Evolutionary conservation across 1,140 invertebrate genomes (phyloP), one percentile per base, ranked within the genome.

Genomic region (Drosophila ogumai): DNA sequence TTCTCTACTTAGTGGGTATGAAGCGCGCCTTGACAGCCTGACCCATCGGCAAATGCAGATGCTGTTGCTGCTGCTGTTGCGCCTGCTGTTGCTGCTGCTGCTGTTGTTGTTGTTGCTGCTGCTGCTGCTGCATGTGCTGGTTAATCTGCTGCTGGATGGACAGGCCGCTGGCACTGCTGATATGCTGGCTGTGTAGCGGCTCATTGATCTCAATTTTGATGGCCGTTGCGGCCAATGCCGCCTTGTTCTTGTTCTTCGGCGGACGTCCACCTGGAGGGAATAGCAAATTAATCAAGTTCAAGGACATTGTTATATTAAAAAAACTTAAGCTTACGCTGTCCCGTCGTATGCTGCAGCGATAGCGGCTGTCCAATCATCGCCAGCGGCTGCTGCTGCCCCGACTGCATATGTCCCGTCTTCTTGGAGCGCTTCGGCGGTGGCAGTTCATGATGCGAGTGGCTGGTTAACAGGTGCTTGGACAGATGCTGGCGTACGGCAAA

Each of bases 401-500:
- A 71, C 63, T 92, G 88, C 50, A 90, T 31, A 32, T 81, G 58
- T 79, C 81, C 47, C 64, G 82, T 76, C 67, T 92, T 92, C 52
- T 92, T 92, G 47, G 91, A 91, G n/a, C 91, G 91, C 57, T 92
- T 92, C 47, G 91, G 92, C 19, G 88, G 91, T 75, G 88, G 91
- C 71, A 92, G 60, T 54, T 92, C 90, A 36, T 84, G 90, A 57
- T 92, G 91, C 41, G 90, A 90, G 71, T 92, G 92, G 59, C 79
- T 90, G 47, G 82, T 91, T 75, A 92, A 75, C 81, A 92, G 81
- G 63, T 92, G 92, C 75, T 92, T 92, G 32, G 91, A 91, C 54
- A 92, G 78, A 74, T 92, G 92, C 76, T 92, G 91, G 41, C 91
- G 91, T 40, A 92, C 90, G 17, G 92, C 91, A 67, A 92, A 92